Conservation (phyloP, 2,113 vertebrate species). For the Pomatorhinus ruficollis region DNA sequence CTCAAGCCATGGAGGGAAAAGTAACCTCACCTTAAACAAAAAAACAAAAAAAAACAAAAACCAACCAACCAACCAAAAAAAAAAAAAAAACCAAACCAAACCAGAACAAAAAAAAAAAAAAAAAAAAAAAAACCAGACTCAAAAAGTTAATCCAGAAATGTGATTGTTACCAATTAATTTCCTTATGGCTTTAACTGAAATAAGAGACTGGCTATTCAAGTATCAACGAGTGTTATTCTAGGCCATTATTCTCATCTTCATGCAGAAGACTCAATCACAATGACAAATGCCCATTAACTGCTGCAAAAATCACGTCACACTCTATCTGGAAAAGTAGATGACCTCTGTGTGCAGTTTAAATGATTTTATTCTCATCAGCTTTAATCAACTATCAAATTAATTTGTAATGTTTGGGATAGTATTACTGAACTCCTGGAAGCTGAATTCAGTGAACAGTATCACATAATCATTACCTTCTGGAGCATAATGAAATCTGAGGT, state of each 20-base stretch:
- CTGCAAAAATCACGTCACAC: constrained; percentile 12
- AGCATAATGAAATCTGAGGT: not conserved
- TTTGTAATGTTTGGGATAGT: constrained; percentile 32
- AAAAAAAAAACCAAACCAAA: not conserved
- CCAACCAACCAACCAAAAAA: not conserved
- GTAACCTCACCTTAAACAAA: not conserved
- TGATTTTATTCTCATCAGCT: constrained; percentile 44
- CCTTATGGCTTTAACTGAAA: not conserved
- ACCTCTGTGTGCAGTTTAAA: constrained; percentile 37
- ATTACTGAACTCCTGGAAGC: not conserved
- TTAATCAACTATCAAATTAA: constrained; percentile 55
- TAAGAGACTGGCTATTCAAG: not conserved
- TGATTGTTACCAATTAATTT: not conserved
- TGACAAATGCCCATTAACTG: constrained; percentile 51
- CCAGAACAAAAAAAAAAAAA: not conserved
- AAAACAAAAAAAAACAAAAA: not conserved
- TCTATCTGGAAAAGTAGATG: constrained; percentile 6
- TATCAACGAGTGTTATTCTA: not conserved
- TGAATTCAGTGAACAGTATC: not conserved
- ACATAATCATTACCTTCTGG: not conserved
- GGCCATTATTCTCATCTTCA: constrained; percentile 3
- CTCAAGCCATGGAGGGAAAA: not conserved
- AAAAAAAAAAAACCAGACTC: not conserved
- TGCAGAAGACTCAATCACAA: constrained; percentile 9
- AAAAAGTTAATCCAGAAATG: not conserved